Conservation (phyloP, 2,888 invertebrate genomes). For the Frankliniella intonsa region DNA sequence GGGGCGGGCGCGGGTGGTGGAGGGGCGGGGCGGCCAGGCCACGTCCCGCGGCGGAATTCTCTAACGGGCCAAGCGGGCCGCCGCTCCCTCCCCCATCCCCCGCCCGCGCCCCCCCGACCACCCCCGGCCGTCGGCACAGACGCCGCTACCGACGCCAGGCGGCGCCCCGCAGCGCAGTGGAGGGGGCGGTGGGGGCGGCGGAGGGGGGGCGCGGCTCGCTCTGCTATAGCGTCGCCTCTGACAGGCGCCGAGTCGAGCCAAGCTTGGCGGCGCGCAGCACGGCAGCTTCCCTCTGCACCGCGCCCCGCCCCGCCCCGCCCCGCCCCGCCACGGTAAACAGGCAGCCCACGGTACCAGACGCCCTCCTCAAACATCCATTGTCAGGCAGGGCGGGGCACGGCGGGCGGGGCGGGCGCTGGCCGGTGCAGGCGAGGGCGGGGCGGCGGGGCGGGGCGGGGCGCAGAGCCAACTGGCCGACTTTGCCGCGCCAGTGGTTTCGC, state of each 20-base stretch:
- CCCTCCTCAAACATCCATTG: background rate
- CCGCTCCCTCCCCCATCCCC: background rate
- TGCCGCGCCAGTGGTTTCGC: no score
- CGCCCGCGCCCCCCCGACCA: background rate
- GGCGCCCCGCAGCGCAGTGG: background rate
- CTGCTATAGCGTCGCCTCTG: background rate
- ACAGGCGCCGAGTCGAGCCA: background rate
- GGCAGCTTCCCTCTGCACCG: background rate
- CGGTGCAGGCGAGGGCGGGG: background rate
- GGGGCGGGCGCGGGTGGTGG: background rate
- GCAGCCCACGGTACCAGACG: background rate
- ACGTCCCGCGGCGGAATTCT: conserved; percentile 14
- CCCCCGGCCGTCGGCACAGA: conserved; percentile 10
- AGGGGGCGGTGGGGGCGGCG: background rate
- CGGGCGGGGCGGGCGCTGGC: background rate
- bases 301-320: background rate
- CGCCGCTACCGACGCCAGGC: conserved; percentile 18
- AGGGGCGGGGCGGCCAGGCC: background rate
- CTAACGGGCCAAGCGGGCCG: conserved; percentile 3
- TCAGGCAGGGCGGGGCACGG: background rate
- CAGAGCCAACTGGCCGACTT: background rate
- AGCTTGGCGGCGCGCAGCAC: background rate
- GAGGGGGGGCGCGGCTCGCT: background rate
- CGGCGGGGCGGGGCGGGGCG: background rate
- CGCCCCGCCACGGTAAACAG: conserved; percentile 14